phyloP scores from a whole-genome alignment of 2,888 invertebrate genomes.

The Trichopria drosophilae region DNA sequence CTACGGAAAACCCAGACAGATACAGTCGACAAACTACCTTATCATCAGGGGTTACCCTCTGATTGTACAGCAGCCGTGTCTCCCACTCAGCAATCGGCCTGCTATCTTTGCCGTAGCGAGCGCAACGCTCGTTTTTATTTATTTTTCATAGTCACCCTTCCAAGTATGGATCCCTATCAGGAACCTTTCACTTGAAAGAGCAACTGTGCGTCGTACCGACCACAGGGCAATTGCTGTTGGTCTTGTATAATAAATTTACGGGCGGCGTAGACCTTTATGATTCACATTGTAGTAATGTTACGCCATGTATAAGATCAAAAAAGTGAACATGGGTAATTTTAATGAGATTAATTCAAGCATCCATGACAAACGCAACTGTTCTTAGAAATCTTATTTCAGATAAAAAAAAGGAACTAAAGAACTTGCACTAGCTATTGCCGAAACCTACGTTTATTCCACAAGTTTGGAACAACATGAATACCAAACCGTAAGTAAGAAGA shows the following conservation, averaged over 20 bases:
- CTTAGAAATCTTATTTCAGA: constrained; percentile 4
- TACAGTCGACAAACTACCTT: too few relatives aligned
- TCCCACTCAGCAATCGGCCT: too few relatives aligned
- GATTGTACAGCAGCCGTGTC: too few relatives aligned
- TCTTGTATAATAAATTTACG: constrained; percentile 19
- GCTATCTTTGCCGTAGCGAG: too few relatives aligned
- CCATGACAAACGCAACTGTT: constrained; percentile 19
- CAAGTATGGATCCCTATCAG: too few relatives aligned
- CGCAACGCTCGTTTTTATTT: too few relatives aligned
- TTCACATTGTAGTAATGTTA: constrained; percentile 13
- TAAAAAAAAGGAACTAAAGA: constrained; percentile 1
- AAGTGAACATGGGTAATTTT: constrained; percentile 24
- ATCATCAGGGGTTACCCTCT: too few relatives aligned
- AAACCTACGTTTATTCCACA: background rate
- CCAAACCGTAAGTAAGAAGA: background rate
- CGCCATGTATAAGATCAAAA: constrained; percentile 11
- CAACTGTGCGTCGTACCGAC: too few relatives aligned
- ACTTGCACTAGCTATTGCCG: background rate
- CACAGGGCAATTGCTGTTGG: too few relatives aligned
- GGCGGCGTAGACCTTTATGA: constrained; percentile 15
- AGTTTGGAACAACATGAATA: background rate
- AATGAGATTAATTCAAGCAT: constrained; percentile 16
- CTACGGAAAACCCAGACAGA: too few relatives aligned
- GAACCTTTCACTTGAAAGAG: too few relatives aligned
- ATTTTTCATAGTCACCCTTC: too few relatives aligned